Evolutionary conservation across 2,888 invertebrate species (phyloP), one percentile per base, ranked within the genome.

Genomic region (Cephus nigrinus): DNA sequence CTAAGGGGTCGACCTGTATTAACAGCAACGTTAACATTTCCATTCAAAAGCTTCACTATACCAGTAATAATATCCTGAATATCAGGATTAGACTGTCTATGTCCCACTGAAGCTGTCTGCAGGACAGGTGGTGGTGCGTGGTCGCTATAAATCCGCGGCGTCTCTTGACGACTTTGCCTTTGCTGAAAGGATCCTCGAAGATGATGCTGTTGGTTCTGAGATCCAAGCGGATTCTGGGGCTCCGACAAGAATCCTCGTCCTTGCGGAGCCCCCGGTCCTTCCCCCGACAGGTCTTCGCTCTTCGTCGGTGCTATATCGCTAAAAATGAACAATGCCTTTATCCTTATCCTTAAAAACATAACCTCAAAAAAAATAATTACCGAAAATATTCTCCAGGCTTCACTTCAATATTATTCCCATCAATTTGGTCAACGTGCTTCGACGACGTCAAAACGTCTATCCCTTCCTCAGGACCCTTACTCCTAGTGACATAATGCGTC

Each of bases 1-100:
- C 96, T 92, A 23, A 93, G 88, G 3, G 95, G 95, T 78, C 96
- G 93, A 0, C 94, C 94, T 0, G 96, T 95, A 83, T 96, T 96
- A 0, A 96, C 96, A 89, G 95, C 96, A 0, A 97, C 96, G 86
- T 97, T 97, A 0, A 97, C 97, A 86, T 97, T 97, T 1, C 97
- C 97, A 82, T 98, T 97, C 1, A 98, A 92, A 15, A 98, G 91
- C 89, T 97, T 97, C 0, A 97, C 97, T 75, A 98, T 96, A 12
- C 97, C 97, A 2, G 96, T 96, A 68, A 98, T 97, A 40, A 98
- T 97, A 86, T 98, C 97, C 90, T 97, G 97, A 78, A 98, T 97
- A 88, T 97, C 97, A 69, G 95, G 94, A 89, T 94, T 95, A 5
- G 94, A 93, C 85, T 95, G 94, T 79, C 95, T 84, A 36, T 88